Conservation (phyloP, 2,888 invertebrate species). For the Leptogaster cylindrica region DNA sequence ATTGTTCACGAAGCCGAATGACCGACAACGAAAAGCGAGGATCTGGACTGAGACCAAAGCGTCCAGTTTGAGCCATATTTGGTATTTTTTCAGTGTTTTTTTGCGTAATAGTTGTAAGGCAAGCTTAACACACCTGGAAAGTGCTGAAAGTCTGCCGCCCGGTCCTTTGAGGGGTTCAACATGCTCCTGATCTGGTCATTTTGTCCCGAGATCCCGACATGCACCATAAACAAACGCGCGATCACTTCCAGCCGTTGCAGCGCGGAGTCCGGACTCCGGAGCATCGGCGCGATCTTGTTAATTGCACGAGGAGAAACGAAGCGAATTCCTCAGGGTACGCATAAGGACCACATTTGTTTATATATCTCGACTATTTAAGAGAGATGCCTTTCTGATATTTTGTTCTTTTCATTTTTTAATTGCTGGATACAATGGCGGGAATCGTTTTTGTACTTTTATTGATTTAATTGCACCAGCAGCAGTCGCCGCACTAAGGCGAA, state of each 20-base stretch:
- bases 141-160: conserved; percentile 26
- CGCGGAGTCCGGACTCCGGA: not conserved
- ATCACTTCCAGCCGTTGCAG: conserved; percentile 1
- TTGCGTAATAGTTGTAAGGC: conserved; percentile 28
- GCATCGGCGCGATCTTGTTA: conserved; percentile 29
- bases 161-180: conserved; percentile 20
- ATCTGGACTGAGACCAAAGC: conserved; percentile 4
- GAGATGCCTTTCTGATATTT: conserved; percentile 8
- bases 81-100: too few species aligned
- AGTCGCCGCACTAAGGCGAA: not conserved
- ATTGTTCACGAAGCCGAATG: not conserved
- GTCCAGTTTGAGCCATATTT: conserved; percentile 20
- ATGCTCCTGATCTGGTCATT: conserved; percentile 37
- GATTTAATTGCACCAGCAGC: not conserved
- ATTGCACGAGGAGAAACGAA: conserved; percentile 18
- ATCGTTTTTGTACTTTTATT: not conserved
- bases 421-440: not conserved
- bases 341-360: conserved; percentile 20
- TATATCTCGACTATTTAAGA: conserved; percentile 5
- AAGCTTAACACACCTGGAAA: conserved; percentile 36
- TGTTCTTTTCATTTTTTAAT: too few species aligned
- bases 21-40: not conserved
- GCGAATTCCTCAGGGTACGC: conserved; percentile 35
- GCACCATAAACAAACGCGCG: conserved; percentile 34
- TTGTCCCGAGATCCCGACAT: conserved; percentile 19